These are phyloP conservation scores for Macropus fuliginosus DNA, from an alignment of 2,797 vertebrate species.

Conservation along the genomic window DNA sequence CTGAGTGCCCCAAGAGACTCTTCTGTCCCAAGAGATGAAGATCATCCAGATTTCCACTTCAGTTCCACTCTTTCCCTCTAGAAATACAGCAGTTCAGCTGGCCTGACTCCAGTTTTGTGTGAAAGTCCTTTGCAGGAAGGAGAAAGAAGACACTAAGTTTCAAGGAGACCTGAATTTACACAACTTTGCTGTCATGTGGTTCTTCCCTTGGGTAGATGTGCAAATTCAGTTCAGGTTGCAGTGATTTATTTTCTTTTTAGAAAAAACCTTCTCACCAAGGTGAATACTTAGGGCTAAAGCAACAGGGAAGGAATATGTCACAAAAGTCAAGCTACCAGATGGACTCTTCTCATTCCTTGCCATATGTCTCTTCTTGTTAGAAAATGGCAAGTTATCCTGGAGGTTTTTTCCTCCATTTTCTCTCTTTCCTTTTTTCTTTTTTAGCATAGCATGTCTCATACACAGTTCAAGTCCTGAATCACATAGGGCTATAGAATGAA, in stretches of 20 bases:
- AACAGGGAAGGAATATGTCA: not conserved
- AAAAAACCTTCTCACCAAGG: not conserved
- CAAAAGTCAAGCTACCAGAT: slow-evolving; percentile 4
- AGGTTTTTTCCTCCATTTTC: slow-evolving; percentile 54
- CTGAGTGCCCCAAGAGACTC: not conserved
- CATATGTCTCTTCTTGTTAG: slow-evolving; percentile 5
- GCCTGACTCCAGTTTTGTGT: not conserved
- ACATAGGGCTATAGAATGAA: slow-evolving; percentile 42
- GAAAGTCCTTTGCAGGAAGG: not conserved
- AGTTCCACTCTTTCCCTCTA: not conserved
- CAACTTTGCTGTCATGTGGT: not conserved
- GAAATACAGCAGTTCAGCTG: not conserved
- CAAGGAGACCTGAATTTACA: slow-evolving; percentile 5
- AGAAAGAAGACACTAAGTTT: not conserved
- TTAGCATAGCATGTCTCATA: slow-evolving; percentile 33
- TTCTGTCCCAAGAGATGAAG: not conserved
- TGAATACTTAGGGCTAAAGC: slow-evolving; percentile 20
- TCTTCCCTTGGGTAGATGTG: not conserved
- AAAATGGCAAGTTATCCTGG: slow-evolving; percentile 58
- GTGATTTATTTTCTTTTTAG: not conserved
- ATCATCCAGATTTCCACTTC: not conserved
- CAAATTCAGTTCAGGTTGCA: not conserved
- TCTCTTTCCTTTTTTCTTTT: slow-evolving; percentile 48
- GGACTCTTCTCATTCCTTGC: not conserved
- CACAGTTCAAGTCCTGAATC: slow-evolving; percentile 46